These are phyloP conservation scores for Ridgeia piscesae DNA, from an alignment of 1,140 invertebrate species.

Conservation along the genomic window DNA sequence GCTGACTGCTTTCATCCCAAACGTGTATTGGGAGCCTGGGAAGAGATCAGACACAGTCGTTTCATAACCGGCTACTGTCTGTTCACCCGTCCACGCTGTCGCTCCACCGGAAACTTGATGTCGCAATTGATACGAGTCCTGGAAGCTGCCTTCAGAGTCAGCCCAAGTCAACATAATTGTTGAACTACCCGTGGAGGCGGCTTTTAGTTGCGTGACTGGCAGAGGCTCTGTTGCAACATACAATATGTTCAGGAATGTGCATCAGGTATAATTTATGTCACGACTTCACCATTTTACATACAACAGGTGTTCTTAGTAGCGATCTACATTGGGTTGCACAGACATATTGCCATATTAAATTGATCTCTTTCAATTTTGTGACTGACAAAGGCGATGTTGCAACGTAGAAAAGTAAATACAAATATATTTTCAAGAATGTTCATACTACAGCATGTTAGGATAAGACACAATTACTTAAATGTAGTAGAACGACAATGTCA, in stretches of 20 bases:
- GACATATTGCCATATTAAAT: no score
- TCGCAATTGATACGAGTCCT: background rate
- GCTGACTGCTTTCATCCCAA: background rate
- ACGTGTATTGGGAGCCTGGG: background rate
- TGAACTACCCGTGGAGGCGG: background rate
- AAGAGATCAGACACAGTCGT: background rate
- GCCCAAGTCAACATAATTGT: background rate
- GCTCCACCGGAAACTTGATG: background rate
- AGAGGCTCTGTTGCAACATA: background rate
- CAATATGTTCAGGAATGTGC: background rate
- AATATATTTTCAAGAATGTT: no score
- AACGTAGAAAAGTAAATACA: no score
- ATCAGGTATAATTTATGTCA: no score
- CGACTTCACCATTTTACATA: no score
- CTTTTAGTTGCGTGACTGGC: background rate
- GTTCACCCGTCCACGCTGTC: background rate
- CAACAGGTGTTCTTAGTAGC: no score
- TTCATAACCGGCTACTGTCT: background rate
- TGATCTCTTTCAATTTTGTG: no score
- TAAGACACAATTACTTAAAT: no score
- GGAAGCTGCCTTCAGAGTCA: background rate
- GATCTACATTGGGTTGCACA: no score
- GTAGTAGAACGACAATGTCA: no score
- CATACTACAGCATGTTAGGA: no score
- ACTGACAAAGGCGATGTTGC: no score